Base-by-base conservation (phyloP, 2,888 invertebrate genomes). In the Euzophera pinguis region DNA sequence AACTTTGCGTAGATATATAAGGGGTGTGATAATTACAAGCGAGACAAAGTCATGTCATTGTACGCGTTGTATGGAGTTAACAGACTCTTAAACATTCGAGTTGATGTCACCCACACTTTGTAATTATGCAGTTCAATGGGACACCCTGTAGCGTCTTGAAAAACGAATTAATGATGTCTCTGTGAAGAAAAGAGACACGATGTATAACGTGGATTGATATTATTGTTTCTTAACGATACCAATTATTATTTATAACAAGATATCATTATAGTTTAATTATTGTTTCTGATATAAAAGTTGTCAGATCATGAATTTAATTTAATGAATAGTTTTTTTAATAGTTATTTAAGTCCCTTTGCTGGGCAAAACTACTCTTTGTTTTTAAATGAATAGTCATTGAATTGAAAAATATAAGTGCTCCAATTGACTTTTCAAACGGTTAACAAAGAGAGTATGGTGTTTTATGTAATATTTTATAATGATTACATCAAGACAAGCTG, bases 11-110 rank as follows among this genome's bases (percentile, higher is more conserved):
- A 74, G 73, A 78, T 76, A 73, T 64, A 80, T 73, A 82, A 76
- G 82, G 87, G 88, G 87, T 84, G 87, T 87, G 71, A 85, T 89
- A 88, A 89, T 89, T 87, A 80, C 81, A 74, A 76, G 78, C 74
- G 86, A 87, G 85, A 89, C 88, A 89, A 89, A 88, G 87, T 89
- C 80, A 83, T 86, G 80, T 78, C 59, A 88, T 89, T 88, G 88
- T 88, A 73, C 69, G 78, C 64, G 73, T 76, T 81, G 77, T 83
- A 83, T 81, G 77, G 77, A 78, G 72, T 71, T 81, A 74, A 84
- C 85, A 82, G 82, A 64, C 81, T 73, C 88, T 89, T 87, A 81
- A 86, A 75, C 82, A 79, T 75, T 81, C 67, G 76, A 89, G 89
- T 79, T 69, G 78, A 73, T 69, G 77, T 78, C 79, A 81, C 73